phyloP scores from a whole-genome alignment of 2,113 vertebrate genomes.

The Nothoprocta pentlandii region DNA sequence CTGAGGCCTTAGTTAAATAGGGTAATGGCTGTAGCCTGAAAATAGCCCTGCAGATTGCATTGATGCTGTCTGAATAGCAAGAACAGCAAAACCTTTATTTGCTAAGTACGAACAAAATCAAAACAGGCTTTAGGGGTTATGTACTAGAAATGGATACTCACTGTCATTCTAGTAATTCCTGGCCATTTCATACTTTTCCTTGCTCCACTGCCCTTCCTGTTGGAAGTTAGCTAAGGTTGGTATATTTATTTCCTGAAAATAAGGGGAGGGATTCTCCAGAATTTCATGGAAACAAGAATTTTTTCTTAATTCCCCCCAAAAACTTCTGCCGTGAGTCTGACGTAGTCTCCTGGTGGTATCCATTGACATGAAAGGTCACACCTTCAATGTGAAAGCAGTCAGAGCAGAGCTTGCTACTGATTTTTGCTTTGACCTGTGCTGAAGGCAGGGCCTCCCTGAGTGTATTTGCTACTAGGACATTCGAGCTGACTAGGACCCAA shows the following conservation, averaged over 20 bases:
- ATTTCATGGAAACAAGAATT: not conserved
- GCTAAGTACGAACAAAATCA: not conserved
- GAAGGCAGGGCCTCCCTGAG: not conserved
- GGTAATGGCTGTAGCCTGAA: not conserved
- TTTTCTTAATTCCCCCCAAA: not conserved
- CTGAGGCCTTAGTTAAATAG: not conserved
- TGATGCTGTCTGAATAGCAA: not conserved
- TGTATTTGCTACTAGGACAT: not conserved
- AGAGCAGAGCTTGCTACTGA: not conserved
- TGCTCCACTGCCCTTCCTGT: not conserved
- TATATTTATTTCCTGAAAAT: not conserved
- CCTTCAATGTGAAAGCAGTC: accelerated
- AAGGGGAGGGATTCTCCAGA: not conserved
- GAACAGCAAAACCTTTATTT: not conserved
- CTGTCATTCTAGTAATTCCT: not conserved
- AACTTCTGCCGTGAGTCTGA: not conserved
- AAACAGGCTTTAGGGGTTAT: not conserved
- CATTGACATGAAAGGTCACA: no score
- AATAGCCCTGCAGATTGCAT: not conserved
- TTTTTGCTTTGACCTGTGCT: not conserved
- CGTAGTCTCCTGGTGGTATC: not conserved
- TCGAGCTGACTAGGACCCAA: not conserved
- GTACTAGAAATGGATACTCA: not conserved
- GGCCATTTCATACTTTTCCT: accelerated
- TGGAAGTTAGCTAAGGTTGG: accelerated